These are phyloP conservation scores for Tethya wilhelma DNA, from an alignment of 37 sponge, comb jelly and placozoan genomes.

Conservation along the genomic window DNA sequence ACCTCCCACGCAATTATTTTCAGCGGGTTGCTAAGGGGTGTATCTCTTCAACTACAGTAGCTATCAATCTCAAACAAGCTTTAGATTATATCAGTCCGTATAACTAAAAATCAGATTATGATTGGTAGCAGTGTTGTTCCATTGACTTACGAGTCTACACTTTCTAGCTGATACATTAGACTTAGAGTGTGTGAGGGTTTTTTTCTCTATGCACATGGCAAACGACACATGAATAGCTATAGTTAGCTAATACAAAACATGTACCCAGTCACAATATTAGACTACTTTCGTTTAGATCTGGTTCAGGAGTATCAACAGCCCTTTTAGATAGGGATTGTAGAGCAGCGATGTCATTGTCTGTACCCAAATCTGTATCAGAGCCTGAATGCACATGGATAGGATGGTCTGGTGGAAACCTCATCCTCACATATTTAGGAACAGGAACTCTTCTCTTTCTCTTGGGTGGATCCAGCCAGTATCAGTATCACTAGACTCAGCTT, in stretches of 20 bases:
- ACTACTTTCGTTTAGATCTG: not conserved
- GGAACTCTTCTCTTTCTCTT: not conserved
- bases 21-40: no score
- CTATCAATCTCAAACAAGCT: no score
- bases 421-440: not conserved
- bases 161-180: no score
- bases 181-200: no score
- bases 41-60: no score
- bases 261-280: not conserved
- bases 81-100: no score
- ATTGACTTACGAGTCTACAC: no score
- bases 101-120: no score
- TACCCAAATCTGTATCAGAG: not conserved
- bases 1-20: no score
- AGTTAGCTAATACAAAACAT: not conserved
- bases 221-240: conserved; percentile 1
- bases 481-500: not conserved
- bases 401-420: not conserved
- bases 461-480: not conserved
- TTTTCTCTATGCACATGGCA: no score
- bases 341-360: not conserved
- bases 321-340: no score
- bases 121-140: no score
- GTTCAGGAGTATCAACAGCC: not conserved
- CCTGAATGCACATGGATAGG: not conserved